These are phyloP conservation scores for Gerris buenoi DNA, from an alignment of 1,140 invertebrate genomes.

Conservation along the genomic window DNA sequence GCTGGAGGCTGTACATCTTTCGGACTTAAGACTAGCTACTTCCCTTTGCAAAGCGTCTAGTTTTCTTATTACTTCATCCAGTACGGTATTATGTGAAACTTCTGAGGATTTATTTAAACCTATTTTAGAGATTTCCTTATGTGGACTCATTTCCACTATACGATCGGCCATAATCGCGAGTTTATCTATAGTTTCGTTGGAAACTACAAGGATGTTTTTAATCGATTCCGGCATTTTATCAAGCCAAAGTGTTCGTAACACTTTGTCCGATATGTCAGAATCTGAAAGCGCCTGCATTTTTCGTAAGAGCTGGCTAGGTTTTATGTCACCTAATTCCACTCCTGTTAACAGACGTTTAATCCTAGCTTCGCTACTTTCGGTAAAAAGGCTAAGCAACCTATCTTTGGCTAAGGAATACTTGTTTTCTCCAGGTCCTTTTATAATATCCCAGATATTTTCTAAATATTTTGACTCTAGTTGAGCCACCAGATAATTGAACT, in stretches of 20 bases:
- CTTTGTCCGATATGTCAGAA: constrained; percentile 3
- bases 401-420: constrained; percentile 6
- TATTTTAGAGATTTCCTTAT: too few relatives aligned
- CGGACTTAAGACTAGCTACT: too few relatives aligned
- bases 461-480: too few relatives aligned
- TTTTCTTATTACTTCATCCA: too few relatives aligned
- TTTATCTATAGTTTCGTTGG: constrained; percentile 1
- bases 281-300: not conserved
- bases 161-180: constrained; percentile 6
- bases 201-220: not conserved
- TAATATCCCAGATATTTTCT: too few relatives aligned
- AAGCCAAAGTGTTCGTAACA: not conserved
- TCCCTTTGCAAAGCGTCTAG: too few relatives aligned
- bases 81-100: too few relatives aligned
- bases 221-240: constrained; percentile 1
- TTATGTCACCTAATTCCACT: not conserved
- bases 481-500: too few relatives aligned
- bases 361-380: too few relatives aligned
- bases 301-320: constrained; percentile 1
- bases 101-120: too few relatives aligned
- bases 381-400: not conserved
- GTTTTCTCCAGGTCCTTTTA: not conserved
- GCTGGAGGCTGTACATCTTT: too few relatives aligned
- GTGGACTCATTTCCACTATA: not conserved
- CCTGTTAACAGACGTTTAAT: constrained; percentile 3